Evolutionary conservation across 2,888 invertebrate species (phyloP), one percentile per base, ranked within the genome.

Genomic region (Thymelicus lineola): DNA sequence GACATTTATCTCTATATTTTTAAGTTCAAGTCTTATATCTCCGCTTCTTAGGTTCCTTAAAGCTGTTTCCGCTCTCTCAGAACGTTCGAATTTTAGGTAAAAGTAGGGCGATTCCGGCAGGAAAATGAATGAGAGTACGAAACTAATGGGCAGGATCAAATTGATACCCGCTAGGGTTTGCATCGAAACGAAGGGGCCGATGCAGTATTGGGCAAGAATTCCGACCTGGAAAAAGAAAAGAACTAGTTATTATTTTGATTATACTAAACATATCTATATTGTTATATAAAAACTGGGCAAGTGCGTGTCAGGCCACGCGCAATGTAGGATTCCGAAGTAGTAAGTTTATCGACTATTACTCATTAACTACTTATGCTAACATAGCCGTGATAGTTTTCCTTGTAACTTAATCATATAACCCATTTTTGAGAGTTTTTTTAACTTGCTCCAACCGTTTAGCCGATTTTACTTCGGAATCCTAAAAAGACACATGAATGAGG

Each of bases 31-130:
- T 81, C 91, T 89, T 74, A 94, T 94, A 68, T 94, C 91, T 72
- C 94, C 94, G 58, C 94, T 95, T 72, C 96, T 90, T 60, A 97
- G 84, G 81, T 93, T 94, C 75, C 91, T 88, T 71, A 97, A 89
- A 15, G 96, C 93, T 72, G 91, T 83, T 75, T 94, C 90, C 6
- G 96, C 96, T 77, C 94, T 94, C 72, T 93, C 89, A 71, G 90
- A 92, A 74, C 94, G 89, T 76, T 93, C 94, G 74, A 93, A 94
- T 78, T 93, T 91, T 73, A 94, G 84, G 76, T 94, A 91, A 82
- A 92, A 95, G 76, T 95, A 94, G 15, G 96, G 96, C 74, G 95
- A 95, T 88, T 97, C 96, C n/a, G 96, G 96, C 82, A 96, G 91
- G 80, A 94, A 94, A 46, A 94, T 84, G 82, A 96, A 95, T 17